Evolutionary conservation across 2,113 vertebrate species (phyloP).

Genomic region (Choloepus hoffmanni): DNA sequence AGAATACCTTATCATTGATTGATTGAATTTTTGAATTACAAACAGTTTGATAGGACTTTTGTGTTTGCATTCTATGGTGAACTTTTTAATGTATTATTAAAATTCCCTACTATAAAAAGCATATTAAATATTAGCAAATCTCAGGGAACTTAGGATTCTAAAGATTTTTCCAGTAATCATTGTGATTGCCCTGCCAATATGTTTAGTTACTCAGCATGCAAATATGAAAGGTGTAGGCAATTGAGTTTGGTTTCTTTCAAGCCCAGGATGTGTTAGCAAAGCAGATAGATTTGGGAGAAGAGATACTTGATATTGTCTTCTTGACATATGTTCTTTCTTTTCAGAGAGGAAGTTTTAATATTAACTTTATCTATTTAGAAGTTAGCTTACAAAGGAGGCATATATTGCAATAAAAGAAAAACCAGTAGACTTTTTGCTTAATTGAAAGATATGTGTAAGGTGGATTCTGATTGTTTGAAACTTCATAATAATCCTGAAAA

Average conservation of each 20-base stretch:
- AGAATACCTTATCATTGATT: not conserved
- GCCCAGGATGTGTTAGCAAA: not conserved
- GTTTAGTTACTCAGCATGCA: not conserved
- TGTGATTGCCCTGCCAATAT: not conserved
- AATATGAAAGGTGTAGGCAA: not conserved
- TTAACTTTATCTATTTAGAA: slow-evolving; percentile 1
- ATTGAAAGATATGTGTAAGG: not conserved
- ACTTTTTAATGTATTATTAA: not conserved
- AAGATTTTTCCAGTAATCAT: slow-evolving; percentile 31
- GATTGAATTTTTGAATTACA: not conserved
- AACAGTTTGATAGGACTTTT: not conserved
- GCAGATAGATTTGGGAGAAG: not conserved
- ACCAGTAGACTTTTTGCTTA: not conserved
- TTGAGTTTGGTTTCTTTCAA: slow-evolving; percentile 19
- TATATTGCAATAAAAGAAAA: not conserved
- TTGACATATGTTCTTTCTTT: not conserved
- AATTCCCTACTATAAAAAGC: not conserved
- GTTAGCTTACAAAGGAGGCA: not conserved
- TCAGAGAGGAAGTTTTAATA: slow-evolving; percentile 39
- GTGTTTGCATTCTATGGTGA: not conserved
- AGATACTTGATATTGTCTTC: not conserved
- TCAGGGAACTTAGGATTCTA: not conserved
- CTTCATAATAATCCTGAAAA: not conserved
- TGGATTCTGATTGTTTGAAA: slow-evolving; percentile 48
- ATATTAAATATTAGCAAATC: not conserved